Percentiles rank a stretch among this genome's conserved stretches.
phyloP scores from a whole-genome alignment of 2,888 invertebrate genomes.

The Ellobium chinense region DNA sequence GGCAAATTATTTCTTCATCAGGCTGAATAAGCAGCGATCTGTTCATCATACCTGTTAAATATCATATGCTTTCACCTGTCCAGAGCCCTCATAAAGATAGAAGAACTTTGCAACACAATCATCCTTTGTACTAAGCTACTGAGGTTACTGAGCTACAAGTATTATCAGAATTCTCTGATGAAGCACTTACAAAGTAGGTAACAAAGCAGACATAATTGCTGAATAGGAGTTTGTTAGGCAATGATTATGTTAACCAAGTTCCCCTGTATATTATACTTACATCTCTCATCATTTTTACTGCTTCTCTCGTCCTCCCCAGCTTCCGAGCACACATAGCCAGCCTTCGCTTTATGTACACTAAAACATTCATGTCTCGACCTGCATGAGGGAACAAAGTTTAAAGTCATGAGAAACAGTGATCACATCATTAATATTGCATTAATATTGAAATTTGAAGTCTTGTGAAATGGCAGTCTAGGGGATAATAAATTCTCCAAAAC shows the following conservation, averaged over 20 bases:
- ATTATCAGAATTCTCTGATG: no score
- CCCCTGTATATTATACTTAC: conserved; percentile 75
- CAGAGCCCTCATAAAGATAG: background rate
- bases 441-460: no score
- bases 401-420: background rate
- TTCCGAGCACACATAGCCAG: conserved; percentile 98
- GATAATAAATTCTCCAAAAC: no score
- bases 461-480: no score
- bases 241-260: no score
- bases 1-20: no score
- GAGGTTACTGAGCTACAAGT: background rate
- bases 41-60: no score
- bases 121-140: background rate
- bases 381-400: conserved; percentile 58
- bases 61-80: no score
- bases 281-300: conserved; percentile 97
- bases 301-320: conserved; percentile 94
- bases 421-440: conserved; percentile 7
- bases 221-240: no score
- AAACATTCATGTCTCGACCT: conserved; percentile 93
- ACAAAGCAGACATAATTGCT: no score
- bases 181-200: no score
- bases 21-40: no score
- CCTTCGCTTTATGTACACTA: conserved; percentile 95
- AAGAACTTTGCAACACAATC: background rate